Evolutionary conservation across 2,113 vertebrate genomes (phyloP).

Genomic region (Neotoma lepida): DNA sequence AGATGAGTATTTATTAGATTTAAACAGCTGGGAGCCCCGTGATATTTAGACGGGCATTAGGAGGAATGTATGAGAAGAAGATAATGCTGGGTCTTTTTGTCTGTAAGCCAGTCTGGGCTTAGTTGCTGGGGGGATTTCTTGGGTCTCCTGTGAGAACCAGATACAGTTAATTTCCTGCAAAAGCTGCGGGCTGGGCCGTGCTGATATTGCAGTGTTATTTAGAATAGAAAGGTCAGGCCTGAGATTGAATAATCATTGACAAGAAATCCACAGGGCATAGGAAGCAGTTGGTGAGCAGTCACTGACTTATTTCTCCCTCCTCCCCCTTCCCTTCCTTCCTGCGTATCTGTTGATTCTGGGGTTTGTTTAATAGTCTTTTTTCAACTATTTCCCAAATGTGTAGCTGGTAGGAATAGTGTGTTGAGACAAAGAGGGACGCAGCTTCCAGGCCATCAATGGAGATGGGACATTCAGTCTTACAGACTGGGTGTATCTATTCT

Average conservation of each 20-base stretch:
- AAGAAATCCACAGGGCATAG: conserved; percentile 83
- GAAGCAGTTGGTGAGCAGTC: conserved; percentile 64
- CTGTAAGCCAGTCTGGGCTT: conserved; percentile 75
- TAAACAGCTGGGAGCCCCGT: conserved; percentile 87
- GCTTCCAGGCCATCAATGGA: background rate
- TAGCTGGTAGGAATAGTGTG: background rate
- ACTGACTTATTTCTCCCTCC: conserved; percentile 39
- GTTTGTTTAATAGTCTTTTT: conserved; percentile 16
- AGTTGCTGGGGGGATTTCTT: conserved; percentile 79
- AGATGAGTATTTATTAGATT: conserved; percentile 86
- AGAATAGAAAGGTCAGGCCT: conserved; percentile 86
- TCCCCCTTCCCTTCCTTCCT: background rate
- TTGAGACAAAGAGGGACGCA: background rate
- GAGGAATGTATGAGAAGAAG: conserved; percentile 79
- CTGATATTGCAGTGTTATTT: conserved; percentile 86
- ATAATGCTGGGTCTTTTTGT: conserved; percentile 80
- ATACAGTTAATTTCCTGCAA: conserved; percentile 84
- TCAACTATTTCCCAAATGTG: background rate
- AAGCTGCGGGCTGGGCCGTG: conserved; percentile 79
- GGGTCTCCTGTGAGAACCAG: conserved; percentile 82
- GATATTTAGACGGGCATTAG: conserved; percentile 91
- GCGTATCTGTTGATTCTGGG: background rate
- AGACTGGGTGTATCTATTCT: background rate
- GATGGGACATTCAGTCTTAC: background rate
- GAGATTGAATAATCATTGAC: conserved; percentile 90